Evolutionary conservation across 2,797 vertebrate species (phyloP).

Genomic region (Miichthys miiuy): DNA sequence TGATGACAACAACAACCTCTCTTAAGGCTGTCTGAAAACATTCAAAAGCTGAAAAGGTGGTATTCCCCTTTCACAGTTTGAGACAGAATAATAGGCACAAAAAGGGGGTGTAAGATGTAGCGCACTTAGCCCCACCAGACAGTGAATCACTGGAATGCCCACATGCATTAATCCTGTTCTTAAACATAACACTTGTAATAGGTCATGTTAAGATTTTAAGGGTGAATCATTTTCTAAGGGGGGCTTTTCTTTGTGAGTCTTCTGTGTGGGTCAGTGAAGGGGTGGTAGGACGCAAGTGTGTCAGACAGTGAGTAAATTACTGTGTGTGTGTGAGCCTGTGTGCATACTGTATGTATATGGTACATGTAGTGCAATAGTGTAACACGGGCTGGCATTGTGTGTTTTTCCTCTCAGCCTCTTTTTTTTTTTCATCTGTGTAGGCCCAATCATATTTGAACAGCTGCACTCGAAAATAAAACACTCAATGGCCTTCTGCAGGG

Average conservation of each 20-base stretch:
- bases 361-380: constrained; percentile 22
- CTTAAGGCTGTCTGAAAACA: constrained; percentile 19
- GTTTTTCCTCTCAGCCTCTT: constrained; percentile 59
- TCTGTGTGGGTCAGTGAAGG: constrained; percentile 56
- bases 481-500: constrained; percentile 53
- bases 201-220: constrained; percentile 55
- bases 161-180: constrained; percentile 56
- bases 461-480: constrained; percentile 78
- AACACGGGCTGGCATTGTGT: constrained; percentile 57
- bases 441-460: constrained; percentile 84
- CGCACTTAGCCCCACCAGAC: constrained; percentile 44
- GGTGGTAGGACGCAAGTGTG: constrained; percentile 32
- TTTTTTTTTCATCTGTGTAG: constrained; percentile 65
- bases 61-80: constrained; percentile 56
- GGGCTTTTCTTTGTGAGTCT: constrained; percentile 64
- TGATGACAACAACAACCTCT: constrained; percentile 2
- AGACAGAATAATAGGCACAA: constrained; percentile 37
- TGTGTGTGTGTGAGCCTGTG: constrained; percentile 17
- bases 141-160: constrained; percentile 77
- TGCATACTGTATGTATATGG: constrained; percentile 33
- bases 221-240: constrained; percentile 72
- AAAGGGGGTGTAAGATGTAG: constrained; percentile 25
- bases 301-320: constrained; percentile 42
- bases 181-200: constrained; percentile 59
- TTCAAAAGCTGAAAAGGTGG: constrained; percentile 35